Evolutionary conservation across 2,888 invertebrate genomes (phyloP).

Genomic region (Diogma glabrata): DNA sequence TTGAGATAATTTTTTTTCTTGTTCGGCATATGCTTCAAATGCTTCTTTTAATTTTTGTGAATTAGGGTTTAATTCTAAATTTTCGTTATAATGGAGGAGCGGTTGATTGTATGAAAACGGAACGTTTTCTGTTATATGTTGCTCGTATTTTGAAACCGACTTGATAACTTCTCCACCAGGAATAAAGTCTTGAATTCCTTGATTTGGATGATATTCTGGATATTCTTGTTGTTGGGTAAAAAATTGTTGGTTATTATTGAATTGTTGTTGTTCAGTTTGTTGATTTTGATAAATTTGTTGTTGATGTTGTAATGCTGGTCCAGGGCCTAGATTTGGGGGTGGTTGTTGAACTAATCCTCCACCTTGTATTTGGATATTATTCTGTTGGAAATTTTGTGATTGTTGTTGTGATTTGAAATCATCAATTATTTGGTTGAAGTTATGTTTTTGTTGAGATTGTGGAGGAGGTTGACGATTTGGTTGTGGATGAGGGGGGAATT

Average conservation of each 20-base stretch:
- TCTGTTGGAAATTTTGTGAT: conserved; percentile 19
- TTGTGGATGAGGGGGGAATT: conserved; percentile 40
- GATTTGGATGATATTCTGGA: conserved; percentile 17
- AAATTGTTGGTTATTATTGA: conserved; percentile 35
- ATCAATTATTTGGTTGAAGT: conserved; percentile 29
- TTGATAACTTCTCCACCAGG: conserved; percentile 64
- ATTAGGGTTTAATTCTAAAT: conserved; percentile 10
- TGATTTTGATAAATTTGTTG: conserved; percentile 34
- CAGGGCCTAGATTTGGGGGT: conserved; percentile 25
- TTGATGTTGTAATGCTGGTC: conserved; percentile 24
- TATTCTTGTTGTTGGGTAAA: conserved; percentile 20
- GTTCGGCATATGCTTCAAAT: neutral
- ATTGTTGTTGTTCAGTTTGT: conserved; percentile 29
- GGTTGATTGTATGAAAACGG: conserved; percentile 24
- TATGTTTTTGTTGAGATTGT: conserved; percentile 23
- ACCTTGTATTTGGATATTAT: conserved; percentile 24
- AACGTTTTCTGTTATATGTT: conserved; percentile 53
- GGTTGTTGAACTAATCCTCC: conserved; percentile 22
- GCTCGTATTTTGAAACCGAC: conserved; percentile 67
- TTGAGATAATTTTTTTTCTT: conserved; percentile 10
- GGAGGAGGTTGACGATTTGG: conserved; percentile 27
- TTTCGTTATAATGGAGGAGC: conserved; percentile 6
- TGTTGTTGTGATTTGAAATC: conserved; percentile 19
- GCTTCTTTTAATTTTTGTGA: conserved; percentile 3
- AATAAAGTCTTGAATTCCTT: conserved; percentile 32